Evolutionary conservation across 2,797 vertebrate genomes (phyloP).

Genomic region (Notolepis coatsorum): DNA sequence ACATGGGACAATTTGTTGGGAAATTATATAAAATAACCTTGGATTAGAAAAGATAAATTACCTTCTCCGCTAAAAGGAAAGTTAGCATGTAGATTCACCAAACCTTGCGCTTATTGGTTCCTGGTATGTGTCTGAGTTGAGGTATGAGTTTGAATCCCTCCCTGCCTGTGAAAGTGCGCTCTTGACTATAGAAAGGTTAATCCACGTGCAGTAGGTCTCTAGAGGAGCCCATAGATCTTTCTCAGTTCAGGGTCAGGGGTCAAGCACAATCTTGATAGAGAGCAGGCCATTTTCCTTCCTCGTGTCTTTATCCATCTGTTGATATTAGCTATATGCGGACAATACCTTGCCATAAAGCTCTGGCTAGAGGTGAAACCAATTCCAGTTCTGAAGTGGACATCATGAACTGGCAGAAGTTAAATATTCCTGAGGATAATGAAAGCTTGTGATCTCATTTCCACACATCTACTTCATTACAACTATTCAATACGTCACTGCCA

Average conservation of each 20-base stretch:
- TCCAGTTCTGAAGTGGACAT: constrained; percentile 39
- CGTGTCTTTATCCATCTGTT: constrained; percentile 48
- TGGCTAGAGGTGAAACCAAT: constrained; percentile 57
- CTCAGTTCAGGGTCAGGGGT: constrained; percentile 67
- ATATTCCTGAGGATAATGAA: constrained; percentile 34
- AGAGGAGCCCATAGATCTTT: constrained; percentile 49
- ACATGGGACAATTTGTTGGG: neutral
- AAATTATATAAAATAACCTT: constrained; percentile 26
- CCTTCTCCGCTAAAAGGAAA: neutral
- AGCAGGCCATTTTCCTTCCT: constrained; percentile 58
- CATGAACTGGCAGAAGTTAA: constrained; percentile 30
- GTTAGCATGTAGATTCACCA: constrained; percentile 3
- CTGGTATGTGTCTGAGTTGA: constrained; percentile 7
- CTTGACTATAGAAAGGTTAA: constrained; percentile 56
- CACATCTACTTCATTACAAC: constrained; percentile 5
- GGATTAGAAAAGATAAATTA: constrained; percentile 24
- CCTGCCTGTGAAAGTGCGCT: constrained; percentile 24
- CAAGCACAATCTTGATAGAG: constrained; percentile 58
- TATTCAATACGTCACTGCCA: neutral
- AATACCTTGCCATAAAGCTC: constrained; percentile 37
- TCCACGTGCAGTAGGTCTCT: constrained; percentile 70
- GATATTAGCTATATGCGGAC: constrained; percentile 39
- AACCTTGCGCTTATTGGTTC: constrained; percentile 16
- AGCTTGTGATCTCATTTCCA: constrained; percentile 24
- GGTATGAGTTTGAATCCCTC: constrained; percentile 20